These are phyloP conservation scores for Lepidostoma basale DNA, from an alignment of 1,140 invertebrate species.

Conservation along the genomic window DNA sequence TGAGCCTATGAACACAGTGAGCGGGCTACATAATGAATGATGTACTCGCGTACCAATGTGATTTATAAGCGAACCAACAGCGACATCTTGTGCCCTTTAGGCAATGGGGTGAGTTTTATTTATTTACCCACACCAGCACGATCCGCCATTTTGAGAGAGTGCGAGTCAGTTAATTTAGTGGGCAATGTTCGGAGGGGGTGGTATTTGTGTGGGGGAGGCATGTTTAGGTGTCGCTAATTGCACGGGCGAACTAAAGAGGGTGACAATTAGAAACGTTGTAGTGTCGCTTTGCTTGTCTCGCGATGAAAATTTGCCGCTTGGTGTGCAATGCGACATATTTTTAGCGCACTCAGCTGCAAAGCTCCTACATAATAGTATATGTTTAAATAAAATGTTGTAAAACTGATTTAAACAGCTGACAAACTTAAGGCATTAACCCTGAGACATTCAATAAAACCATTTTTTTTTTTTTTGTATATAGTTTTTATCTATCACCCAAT, in stretches of 20 bases:
- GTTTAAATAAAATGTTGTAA: too few species aligned
- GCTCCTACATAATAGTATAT: too few species aligned
- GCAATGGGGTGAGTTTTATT: constrained; percentile 32
- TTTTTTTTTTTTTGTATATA: too few species aligned
- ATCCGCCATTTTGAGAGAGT: constrained; percentile 41
- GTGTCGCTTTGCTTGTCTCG: too few species aligned
- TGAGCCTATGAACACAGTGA: too few species aligned
- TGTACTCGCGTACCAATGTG: not conserved
- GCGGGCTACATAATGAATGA: constrained; percentile 10
- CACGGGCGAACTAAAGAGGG: constrained; percentile 25
- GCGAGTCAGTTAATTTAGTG: constrained; percentile 41
- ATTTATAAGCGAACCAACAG: constrained; percentile 13
- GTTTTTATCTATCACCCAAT: too few species aligned
- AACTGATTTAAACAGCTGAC: too few species aligned
- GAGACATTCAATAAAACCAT: too few species aligned
- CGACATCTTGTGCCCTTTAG: constrained; percentile 36
- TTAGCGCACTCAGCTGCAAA: too few species aligned
- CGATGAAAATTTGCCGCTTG: too few species aligned
- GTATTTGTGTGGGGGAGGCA: not conserved
- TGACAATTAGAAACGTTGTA: constrained; percentile 2
- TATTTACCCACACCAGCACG: constrained; percentile 30
- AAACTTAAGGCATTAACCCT: too few species aligned
- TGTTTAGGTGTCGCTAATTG: constrained; percentile 41
- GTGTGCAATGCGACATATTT: too few species aligned
- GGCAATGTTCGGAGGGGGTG: constrained; percentile 31